Conservation (phyloP, 92 coral and sea anemone species). For the Porites cylindrica region DNA sequence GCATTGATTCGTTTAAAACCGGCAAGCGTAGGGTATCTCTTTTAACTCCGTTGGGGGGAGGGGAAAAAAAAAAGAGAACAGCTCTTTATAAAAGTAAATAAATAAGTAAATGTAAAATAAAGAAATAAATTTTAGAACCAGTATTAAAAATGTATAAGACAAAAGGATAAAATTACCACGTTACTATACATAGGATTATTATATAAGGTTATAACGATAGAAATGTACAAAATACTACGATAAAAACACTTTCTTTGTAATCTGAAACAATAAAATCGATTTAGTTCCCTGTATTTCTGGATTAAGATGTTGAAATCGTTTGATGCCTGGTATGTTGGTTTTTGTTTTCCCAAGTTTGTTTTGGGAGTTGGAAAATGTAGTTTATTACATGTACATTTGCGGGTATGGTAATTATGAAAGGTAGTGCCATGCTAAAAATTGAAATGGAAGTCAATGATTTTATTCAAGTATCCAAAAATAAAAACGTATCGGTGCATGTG, state of each 20-base stretch:
- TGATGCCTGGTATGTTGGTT: conserved; percentile 14
- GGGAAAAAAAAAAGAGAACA: too few relatives aligned
- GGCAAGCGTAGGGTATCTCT: too few relatives aligned
- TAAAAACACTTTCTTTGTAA: background rate
- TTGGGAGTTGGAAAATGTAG: conserved; percentile 39
- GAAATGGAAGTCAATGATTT: background rate
- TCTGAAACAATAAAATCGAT: conserved; percentile 20
- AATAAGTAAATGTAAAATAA: too few relatives aligned
- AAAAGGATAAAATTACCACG: too few relatives aligned
- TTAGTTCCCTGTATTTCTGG: conserved; percentile 36
- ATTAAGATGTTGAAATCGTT: background rate
- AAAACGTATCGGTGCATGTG: conserved; percentile 18
- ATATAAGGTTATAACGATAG: too few relatives aligned
- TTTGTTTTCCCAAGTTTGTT: conserved; percentile 41
- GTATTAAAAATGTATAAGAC: too few relatives aligned
- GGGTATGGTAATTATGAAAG: conserved; percentile 15
- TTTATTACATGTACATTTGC: background rate
- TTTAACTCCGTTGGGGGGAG: too few relatives aligned
- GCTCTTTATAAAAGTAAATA: too few relatives aligned
- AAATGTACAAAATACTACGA: too few relatives aligned
- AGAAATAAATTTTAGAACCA: too few relatives aligned
- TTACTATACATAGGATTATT: too few relatives aligned
- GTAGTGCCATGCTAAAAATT: background rate
- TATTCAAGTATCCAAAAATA: conserved; percentile 12
- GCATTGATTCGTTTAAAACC: too few relatives aligned